Conservation (phyloP, 2,797 vertebrate genomes). For the Sebastes kiyomatsui region DNA sequence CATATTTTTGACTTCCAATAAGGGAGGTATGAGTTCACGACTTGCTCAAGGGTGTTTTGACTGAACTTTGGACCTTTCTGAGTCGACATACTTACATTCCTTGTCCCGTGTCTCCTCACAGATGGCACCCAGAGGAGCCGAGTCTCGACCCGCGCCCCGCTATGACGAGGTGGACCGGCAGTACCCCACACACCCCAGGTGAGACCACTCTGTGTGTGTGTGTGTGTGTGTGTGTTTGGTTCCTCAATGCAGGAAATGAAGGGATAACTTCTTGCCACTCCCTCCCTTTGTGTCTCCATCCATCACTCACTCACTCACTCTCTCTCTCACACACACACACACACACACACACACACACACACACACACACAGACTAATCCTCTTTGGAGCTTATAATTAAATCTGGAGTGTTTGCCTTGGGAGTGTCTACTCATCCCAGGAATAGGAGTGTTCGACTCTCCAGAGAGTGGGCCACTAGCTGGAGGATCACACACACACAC, state of each 20-base stretch:
- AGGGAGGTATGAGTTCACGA: not conserved
- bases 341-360: slow-evolving; percentile 16
- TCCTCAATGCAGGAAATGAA: slow-evolving; percentile 38
- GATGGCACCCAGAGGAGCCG: slow-evolving; percentile 87
- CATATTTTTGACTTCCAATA: not conserved
- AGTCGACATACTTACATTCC: not conserved
- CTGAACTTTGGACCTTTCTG: not conserved
- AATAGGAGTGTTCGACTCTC: slow-evolving; percentile 80
- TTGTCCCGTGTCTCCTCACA: slow-evolving; percentile 61
- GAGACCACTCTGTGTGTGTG: slow-evolving; percentile 62
- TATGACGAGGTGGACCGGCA: slow-evolving; percentile 87
- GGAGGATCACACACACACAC: slow-evolving; percentile 33
- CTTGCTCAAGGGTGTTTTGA: not conserved
- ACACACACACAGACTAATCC: slow-evolving; percentile 73
- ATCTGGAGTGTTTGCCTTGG: slow-evolving; percentile 85
- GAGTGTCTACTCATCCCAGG: slow-evolving; percentile 81
- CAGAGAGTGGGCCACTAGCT: slow-evolving; percentile 55
- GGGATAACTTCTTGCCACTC: slow-evolving; percentile 50
- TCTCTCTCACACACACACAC: slow-evolving; percentile 7
- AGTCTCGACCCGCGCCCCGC: slow-evolving; percentile 77
- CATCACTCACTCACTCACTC: slow-evolving; percentile 5
- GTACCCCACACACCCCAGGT: slow-evolving; percentile 89
- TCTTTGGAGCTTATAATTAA: slow-evolving; percentile 86
- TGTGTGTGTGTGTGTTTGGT: slow-evolving; percentile 52
- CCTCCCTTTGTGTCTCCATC: slow-evolving; percentile 56